Base-by-base conservation (phyloP, 1,140 invertebrate genomes). In the Zophobas morio region DNA sequence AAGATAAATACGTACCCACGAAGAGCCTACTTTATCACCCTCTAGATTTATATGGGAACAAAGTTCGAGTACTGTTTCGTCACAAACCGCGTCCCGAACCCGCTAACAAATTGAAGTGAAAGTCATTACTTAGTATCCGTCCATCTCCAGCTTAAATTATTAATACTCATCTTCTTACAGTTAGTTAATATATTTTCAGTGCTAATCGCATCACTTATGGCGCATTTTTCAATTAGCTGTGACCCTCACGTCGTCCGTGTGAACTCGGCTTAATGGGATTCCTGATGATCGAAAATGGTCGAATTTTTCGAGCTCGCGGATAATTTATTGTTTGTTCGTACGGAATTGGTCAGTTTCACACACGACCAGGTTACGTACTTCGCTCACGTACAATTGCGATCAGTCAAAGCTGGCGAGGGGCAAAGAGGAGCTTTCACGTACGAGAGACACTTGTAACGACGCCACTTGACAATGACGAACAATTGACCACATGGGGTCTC, bases 171-270 rank as follows among this genome's bases (percentile, higher is more conserved):
- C 51, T 72, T 51, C 53, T 32, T 75, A 79, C 76, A 75, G 75
- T 79, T 79, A 79, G 73, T 79, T 77, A 78, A 78, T 78, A 79
- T 79, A 79, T 77, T 77, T 76, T 60, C 75, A 66, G 70, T 75
- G 71, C 72, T 77, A 79, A 79, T 79, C 72, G 76, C 60, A 79
- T 79, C 75, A 79, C 63, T 77, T 72, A 76, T 79, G 74, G 42
- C 70, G 70, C 70, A 79, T 79, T 79, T 77, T 79, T 79, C 75
- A 79, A 79, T 79, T 79, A 79, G 78, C 56, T 60, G 42, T 73
- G 74, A 76, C 78, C 78, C 71, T 60, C 74, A 79, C 78, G 78
- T 79, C 73, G 75, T 46, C 35, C 36, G 51, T 42, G 70, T 79
- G 74, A 78, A 78, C 77, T 57, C 53, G 36, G 34, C 63, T 42